Conservation (phyloP, 2,797 vertebrate genomes). For the Emydoidea blandingii region DNA sequence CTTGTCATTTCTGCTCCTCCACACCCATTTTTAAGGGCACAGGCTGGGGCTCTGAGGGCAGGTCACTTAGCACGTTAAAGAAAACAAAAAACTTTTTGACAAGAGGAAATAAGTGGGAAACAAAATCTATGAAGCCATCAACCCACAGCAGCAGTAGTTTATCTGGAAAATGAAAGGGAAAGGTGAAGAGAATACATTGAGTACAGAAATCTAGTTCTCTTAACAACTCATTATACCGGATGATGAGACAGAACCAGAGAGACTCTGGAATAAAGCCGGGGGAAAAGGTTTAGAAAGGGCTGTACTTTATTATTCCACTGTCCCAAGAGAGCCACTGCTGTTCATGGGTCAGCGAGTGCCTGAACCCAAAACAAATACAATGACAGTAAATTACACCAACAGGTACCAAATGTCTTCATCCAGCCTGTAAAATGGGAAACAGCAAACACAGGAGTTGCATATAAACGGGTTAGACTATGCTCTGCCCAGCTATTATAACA, state of each 20-base stretch:
- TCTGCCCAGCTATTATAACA: background rate
- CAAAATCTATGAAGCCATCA: background rate
- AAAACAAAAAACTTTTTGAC: background rate
- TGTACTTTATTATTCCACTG: constrained; percentile 60
- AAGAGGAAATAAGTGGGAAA: background rate
- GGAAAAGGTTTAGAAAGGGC: constrained; percentile 39
- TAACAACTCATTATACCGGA: background rate
- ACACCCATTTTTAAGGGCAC: background rate
- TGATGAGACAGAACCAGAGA: constrained; percentile 17
- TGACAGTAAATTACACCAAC: constrained; percentile 69
- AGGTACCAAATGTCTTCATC: constrained; percentile 70
- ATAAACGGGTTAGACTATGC: fast-evolving
- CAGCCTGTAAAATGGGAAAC: constrained; percentile 9
- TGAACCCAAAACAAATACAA: constrained; percentile 75
- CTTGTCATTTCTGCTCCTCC: background rate
- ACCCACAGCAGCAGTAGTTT: background rate
- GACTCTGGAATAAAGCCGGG: background rate
- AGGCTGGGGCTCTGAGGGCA: background rate
- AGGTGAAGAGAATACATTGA: background rate
- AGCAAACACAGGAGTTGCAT: background rate
- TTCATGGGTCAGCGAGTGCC: constrained; percentile 69
- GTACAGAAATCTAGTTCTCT: background rate
- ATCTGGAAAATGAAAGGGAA: background rate
- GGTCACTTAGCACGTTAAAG: background rate
- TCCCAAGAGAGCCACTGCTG: constrained; percentile 67